A percentile compares a stretch with the other conserved stretches of the same genome.
Evolutionary conservation across 2,797 vertebrate species (phyloP).

Genomic region (Podargus strigoides): DNA sequence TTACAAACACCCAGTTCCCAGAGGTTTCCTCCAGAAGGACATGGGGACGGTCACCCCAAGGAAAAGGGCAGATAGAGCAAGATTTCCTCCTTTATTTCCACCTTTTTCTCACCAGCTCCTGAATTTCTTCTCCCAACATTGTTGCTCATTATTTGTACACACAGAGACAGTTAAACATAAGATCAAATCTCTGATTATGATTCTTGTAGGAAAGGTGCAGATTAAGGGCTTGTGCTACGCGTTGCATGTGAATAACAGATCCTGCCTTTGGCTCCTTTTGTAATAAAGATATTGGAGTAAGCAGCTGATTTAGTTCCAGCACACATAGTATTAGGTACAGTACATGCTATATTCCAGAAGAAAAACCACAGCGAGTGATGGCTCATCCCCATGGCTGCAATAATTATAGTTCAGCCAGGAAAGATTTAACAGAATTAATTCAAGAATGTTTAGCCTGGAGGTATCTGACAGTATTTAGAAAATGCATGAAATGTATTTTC

Average conservation of each 20-base stretch:
- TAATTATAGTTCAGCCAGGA: conserved; percentile 21
- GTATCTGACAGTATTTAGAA: background rate
- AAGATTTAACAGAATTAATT: conserved; percentile 1
- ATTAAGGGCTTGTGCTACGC: background rate
- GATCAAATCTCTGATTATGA: background rate
- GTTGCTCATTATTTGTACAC: background rate
- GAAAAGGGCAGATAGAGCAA: background rate
- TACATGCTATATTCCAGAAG: background rate
- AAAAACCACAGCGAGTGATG: background rate
- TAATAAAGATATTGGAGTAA: background rate
- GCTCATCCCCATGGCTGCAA: background rate
- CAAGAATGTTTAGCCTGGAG: background rate
- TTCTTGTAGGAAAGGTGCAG: background rate
- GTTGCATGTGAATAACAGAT: background rate
- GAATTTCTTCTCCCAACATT: background rate
- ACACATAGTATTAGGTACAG: background rate
- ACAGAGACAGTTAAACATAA: background rate
- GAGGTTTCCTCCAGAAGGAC: background rate
- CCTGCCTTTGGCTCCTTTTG: background rate
- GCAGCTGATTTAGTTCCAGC: background rate
- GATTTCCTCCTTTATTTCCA: background rate
- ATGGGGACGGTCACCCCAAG: fast-evolving
- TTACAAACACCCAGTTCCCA: background rate
- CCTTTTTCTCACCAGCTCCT: background rate
- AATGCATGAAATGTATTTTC: background rate